A percentile compares a stretch with the other conserved stretches of the same genome.
These are phyloP conservation scores for Marronus borbonicus DNA, from an alignment of 2,888 invertebrate genomes.

Conservation along the genomic window DNA sequence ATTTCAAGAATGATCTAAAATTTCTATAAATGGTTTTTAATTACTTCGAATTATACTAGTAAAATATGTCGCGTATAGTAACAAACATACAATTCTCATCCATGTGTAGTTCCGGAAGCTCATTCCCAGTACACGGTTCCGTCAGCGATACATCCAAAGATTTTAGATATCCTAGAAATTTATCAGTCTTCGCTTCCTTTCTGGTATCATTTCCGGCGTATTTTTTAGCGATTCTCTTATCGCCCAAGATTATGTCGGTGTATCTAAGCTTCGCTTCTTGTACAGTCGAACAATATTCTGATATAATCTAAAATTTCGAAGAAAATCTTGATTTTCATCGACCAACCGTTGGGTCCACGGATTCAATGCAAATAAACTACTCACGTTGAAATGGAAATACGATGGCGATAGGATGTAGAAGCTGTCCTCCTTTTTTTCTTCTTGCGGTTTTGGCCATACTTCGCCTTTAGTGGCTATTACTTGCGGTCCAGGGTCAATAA, in stretches of 20 bases:
- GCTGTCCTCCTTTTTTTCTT: slow-evolving; percentile 68
- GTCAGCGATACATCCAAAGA: slow-evolving; percentile 74
- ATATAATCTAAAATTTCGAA: slow-evolving; percentile 65
- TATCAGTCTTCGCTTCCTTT: slow-evolving; percentile 11
- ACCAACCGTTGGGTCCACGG: too few species aligned
- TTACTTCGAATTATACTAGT: too few species aligned
- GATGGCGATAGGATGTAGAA: slow-evolving; percentile 71
- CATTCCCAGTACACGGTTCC: slow-evolving; percentile 74
- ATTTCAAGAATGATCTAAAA: too few species aligned
- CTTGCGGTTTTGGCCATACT: slow-evolving; percentile 80
- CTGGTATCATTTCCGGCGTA: slow-evolving; percentile 35
- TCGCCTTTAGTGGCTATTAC: slow-evolving; percentile 76
- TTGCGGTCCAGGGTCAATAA: slow-evolving; percentile 71
- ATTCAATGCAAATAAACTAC: slow-evolving; percentile 61
- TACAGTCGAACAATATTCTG: slow-evolving; percentile 74
- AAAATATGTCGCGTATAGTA: too few species aligned
- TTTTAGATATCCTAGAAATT: slow-evolving; percentile 69
- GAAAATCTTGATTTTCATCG: background rate
- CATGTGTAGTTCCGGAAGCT: slow-evolving; percentile 79
- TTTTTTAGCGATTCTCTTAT: slow-evolving; percentile 51
- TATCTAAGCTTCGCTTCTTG: slow-evolving; percentile 74
- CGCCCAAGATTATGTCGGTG: slow-evolving; percentile 67
- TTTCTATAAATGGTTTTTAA: too few species aligned
- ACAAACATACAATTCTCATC: slow-evolving; percentile 79
- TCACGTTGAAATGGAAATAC: slow-evolving; percentile 72